Percentiles rank a stretch among this genome's conserved stretches.
These are phyloP conservation scores for Tachysurus vachellii DNA, from an alignment of 2,113 vertebrate species.

Conservation along the genomic window DNA sequence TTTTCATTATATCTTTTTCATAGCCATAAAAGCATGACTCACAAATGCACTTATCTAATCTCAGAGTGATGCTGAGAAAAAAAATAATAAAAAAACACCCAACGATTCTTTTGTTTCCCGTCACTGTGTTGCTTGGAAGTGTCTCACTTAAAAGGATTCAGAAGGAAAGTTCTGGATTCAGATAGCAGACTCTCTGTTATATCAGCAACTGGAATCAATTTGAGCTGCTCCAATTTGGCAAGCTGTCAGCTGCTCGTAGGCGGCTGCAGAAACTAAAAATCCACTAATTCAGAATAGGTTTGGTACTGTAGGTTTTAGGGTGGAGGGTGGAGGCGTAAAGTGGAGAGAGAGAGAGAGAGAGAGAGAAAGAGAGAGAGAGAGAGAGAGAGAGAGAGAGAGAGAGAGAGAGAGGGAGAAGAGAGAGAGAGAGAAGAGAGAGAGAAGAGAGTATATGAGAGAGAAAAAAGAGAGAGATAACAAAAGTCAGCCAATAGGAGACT, in stretches of 20 bases:
- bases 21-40: conserved; percentile 46
- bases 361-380: not conserved
- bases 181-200: conserved; percentile 13
- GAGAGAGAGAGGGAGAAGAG: not conserved
- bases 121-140: conserved; percentile 54
- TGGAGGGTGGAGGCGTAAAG: not conserved
- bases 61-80: conserved; percentile 55
- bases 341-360: not conserved
- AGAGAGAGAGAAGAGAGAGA: not conserved
- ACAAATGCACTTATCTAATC: conserved; percentile 61
- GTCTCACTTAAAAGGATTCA: conserved; percentile 53
- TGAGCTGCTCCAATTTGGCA: conserved; percentile 24
- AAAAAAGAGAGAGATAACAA: too few species aligned
- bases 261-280: not conserved
- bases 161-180: conserved; percentile 28
- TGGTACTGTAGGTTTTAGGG: not conserved
- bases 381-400: too few species aligned
- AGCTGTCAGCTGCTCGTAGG: conserved; percentile 22
- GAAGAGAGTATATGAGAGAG: too few species aligned
- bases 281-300: not conserved
- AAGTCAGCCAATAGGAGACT: not conserved
- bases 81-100: not conserved
- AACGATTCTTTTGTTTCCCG: conserved; percentile 49
- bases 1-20: conserved; percentile 43
- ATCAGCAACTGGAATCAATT: conserved; percentile 39